phyloP scores from a whole-genome alignment of 2,797 vertebrate species.

The Thaleichthys pacificus region DNA sequence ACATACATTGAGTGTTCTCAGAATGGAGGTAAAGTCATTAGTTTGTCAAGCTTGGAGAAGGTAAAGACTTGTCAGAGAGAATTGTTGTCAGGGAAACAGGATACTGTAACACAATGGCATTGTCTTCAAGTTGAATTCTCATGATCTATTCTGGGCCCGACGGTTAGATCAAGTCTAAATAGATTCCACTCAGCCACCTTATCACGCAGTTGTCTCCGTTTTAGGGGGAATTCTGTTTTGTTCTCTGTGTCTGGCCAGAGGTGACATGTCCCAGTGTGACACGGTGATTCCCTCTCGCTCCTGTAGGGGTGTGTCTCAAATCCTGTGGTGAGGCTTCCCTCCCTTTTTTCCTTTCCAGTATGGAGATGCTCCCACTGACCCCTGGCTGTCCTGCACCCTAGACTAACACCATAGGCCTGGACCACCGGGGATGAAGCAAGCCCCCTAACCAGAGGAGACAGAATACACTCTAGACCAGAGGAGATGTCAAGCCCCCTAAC shows the following conservation, averaged over 20 bases:
- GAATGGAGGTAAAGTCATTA: constrained; percentile 8
- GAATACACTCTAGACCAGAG: too few species aligned
- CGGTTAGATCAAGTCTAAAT: constrained; percentile 31
- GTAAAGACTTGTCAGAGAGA: constrained; percentile 26
- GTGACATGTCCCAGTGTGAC: constrained; percentile 53
- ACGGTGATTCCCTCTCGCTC: constrained; percentile 46
- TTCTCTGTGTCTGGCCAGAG: constrained; percentile 53
- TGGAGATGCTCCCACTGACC: too few species aligned
- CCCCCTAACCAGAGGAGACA: too few species aligned
- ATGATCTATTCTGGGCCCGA: constrained; percentile 55
- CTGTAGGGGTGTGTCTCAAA: background rate
- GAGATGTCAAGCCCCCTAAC: too few species aligned
- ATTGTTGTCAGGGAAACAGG: constrained; percentile 63
- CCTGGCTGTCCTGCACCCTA: too few species aligned
- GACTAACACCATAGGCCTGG: too few species aligned
- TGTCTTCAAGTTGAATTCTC: constrained; percentile 57
- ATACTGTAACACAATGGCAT: constrained; percentile 55
- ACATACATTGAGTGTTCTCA: constrained; percentile 9
- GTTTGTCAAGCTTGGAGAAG: constrained; percentile 43
- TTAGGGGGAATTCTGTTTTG: constrained; percentile 17
- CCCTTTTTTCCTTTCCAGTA: background rate
- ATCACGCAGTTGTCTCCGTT: constrained; percentile 43
- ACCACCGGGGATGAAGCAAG: too few species aligned
- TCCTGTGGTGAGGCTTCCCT: constrained; percentile 19
- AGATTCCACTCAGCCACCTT: constrained; percentile 40